Base-by-base conservation (phyloP, 2,113 vertebrate species). In the Reinhardtius hippoglossoides region DNA sequence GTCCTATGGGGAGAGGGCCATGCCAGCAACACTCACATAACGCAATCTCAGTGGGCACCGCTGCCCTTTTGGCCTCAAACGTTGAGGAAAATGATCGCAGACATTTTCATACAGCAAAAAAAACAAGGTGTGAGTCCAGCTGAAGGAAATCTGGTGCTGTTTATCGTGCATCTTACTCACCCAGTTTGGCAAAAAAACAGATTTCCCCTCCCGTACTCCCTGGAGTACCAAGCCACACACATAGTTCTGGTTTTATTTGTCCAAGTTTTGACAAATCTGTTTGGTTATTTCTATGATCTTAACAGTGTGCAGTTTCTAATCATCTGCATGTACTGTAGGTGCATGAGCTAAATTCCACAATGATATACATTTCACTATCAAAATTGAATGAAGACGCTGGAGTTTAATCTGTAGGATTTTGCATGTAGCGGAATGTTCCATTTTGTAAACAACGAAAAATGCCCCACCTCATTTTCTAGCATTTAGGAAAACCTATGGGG, bases 11-110 rank as follows among this genome's bases (percentile, higher is more conserved):
- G 4, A 27, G 27, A 74, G 44, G 23, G 74, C 66, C 54, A 52
- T 46, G 54, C 48, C 57, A 74, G 50, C 69, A 58, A 14, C n/a
- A 2, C 16, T 71, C 46, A 50, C 23, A 70, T 44, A 9, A 58
- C 26, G 60, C 20, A 23, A 58, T 62, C 12, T 59, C 15, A 59
- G 52, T 37, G 67, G 71, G 54, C 21, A 24, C 35, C 23, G 44
- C 42, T 60, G 59, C 18, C 40, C 62, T 71, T 66, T 64, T 14
- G 68, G n/a, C 12, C 62, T 83, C 61, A 58, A n/a, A 24, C 71
- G 56, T 37, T 31, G 31, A 31, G 31, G 31, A 7, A 31, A 31
- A 31, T 31, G 31, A 31, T 31, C 31, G 6, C 31, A 31, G 31
- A 9, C 50, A 54, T 54, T 54, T 54, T 9, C 18, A 20, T 20